Evolutionary conservation across 1,140 invertebrate genomes (phyloP).

Genomic region (Drosophila albomicans): DNA sequence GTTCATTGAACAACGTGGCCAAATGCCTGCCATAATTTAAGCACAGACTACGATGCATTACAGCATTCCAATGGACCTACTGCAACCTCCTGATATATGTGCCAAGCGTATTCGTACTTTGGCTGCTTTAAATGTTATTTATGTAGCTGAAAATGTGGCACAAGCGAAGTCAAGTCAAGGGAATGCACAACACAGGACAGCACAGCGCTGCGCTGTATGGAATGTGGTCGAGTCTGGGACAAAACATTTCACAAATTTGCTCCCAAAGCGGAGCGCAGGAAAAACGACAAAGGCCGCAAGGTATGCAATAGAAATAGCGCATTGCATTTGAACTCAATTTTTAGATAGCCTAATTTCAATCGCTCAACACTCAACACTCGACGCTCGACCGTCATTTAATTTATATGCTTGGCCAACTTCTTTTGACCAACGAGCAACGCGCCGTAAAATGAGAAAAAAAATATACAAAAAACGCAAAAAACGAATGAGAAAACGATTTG

Average conservation of each 20-base stretch:
- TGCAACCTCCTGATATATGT: slow-evolving; percentile 60
- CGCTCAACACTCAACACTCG: slow-evolving; percentile 48
- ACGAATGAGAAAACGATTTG: slow-evolving; percentile 31
- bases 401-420: slow-evolving; percentile 74
- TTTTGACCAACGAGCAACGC: slow-evolving; percentile 58
- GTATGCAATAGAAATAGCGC: not conserved
- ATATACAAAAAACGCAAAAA: slow-evolving; percentile 4
- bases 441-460: slow-evolving; percentile 34
- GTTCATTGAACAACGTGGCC: slow-evolving; percentile 55
- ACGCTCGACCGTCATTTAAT: slow-evolving; percentile 69
- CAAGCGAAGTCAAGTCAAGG: slow-evolving; percentile 6
- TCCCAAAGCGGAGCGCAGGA: too few relatives aligned
- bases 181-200: not conserved
- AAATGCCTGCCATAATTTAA: slow-evolving; percentile 56
- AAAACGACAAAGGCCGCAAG: not conserved
- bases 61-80: slow-evolving; percentile 43
- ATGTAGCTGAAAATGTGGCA: slow-evolving; percentile 53
- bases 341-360: slow-evolving; percentile 69
- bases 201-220: not conserved
- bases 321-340: not conserved
- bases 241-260: slow-evolving; percentile 20
- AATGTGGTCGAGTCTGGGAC: not conserved
- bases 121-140: slow-evolving; percentile 42
- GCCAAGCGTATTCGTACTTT: slow-evolving; percentile 12
- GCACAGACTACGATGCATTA: slow-evolving; percentile 31